Evolutionary conservation across 2,797 vertebrate genomes (phyloP).

Genomic region (Danio albolineatus): DNA sequence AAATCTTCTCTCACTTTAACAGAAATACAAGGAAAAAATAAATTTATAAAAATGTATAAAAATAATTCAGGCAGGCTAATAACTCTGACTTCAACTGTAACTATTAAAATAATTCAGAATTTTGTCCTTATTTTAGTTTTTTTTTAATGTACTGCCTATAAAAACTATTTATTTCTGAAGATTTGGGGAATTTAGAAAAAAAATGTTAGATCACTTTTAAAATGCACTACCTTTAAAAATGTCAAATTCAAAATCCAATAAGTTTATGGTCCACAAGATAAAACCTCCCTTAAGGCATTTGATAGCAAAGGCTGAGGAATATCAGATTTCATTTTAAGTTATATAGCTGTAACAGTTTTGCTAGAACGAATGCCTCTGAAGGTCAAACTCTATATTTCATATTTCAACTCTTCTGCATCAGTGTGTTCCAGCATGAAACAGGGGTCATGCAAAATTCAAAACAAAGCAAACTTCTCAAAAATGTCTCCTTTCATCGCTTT

Average conservation of each 20-base stretch:
- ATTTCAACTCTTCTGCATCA: not conserved
- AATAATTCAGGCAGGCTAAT: too few relatives aligned
- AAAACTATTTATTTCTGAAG: not conserved
- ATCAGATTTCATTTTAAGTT: not conserved
- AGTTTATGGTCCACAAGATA: not conserved
- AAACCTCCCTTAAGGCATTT: not conserved
- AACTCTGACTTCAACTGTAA: too few relatives aligned
- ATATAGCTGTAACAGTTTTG: not conserved
- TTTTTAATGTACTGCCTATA: not conserved
- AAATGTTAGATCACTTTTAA: not conserved
- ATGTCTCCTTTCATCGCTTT: not conserved
- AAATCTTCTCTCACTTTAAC: too few relatives aligned
- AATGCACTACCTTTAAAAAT: not conserved
- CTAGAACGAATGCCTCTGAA: not conserved
- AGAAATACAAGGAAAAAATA: too few relatives aligned
- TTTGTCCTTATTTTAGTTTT: not conserved
- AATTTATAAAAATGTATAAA: too few relatives aligned
- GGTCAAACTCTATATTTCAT: not conserved
- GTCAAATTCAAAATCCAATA: not conserved
- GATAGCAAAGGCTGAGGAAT: not conserved
- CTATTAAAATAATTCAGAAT: not conserved
- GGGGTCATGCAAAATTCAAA: conserved; percentile 2
- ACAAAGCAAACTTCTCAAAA: conserved; percentile 4
- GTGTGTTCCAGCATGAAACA: conserved; percentile 12
- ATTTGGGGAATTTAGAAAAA: not conserved